Evolutionary conservation across 2,113 vertebrate species (phyloP).

Genomic region (Chionomys nivalis): DNA sequence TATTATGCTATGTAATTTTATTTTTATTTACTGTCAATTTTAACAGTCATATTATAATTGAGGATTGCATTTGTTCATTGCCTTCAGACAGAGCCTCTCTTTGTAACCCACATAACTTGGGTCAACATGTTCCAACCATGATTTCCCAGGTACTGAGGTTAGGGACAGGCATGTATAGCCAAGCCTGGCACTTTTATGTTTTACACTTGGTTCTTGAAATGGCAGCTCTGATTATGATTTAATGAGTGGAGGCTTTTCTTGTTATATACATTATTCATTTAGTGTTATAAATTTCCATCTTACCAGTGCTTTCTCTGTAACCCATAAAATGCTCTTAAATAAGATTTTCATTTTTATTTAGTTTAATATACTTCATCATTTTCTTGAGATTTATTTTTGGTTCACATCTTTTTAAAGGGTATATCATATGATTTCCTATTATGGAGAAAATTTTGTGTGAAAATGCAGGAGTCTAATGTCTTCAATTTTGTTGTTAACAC

Average conservation of each 20-base stretch:
- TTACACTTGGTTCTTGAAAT: background rate
- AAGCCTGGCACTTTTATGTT: too few relatives aligned
- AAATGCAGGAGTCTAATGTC: background rate
- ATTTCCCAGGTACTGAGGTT: background rate
- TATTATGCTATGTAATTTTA: background rate
- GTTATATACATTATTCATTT: background rate
- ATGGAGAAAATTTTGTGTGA: background rate
- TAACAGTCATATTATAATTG: background rate
- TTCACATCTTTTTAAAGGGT: background rate
- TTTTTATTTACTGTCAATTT: background rate
- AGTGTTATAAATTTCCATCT: background rate
- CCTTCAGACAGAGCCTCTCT: background rate
- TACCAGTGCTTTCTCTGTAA: background rate
- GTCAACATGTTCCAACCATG: too few relatives aligned
- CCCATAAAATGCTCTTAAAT: background rate
- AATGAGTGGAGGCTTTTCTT: background rate
- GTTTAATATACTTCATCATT: background rate
- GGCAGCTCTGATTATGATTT: background rate
- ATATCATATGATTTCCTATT: too few relatives aligned
- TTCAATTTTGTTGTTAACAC: background rate
- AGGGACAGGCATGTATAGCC: too few relatives aligned
- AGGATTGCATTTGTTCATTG: too few relatives aligned
- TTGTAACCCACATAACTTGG: background rate
- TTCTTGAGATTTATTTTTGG: background rate
- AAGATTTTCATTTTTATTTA: background rate